Conservation (phyloP, 2,113 vertebrate species). For the Eptatretus burgeri region DNA sequence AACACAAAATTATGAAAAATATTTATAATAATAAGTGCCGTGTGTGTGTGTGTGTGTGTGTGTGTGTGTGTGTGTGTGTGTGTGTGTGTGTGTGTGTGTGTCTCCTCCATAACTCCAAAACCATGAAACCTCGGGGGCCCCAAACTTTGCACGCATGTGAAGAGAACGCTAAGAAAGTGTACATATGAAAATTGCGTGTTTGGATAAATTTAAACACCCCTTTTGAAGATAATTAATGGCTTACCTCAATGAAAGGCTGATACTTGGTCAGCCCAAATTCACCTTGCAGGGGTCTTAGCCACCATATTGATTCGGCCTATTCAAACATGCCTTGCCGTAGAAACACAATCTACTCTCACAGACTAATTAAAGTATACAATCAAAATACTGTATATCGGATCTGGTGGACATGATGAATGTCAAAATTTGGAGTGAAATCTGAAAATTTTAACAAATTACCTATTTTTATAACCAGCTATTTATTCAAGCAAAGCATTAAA, state of each 20-base stretch:
- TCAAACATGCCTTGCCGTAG: too few relatives aligned
- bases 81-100: not conserved
- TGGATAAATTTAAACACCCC: not conserved
- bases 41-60: too few relatives aligned
- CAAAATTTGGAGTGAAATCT: not conserved
- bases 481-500: not conserved
- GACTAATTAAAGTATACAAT: too few relatives aligned
- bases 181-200: not conserved
- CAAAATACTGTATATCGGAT: not conserved
- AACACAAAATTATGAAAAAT: not conserved
- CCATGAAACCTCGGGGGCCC: too few relatives aligned
- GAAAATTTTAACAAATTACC: not conserved
- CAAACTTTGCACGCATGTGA: not conserved
- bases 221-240: too few relatives aligned
- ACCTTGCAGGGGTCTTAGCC: too few relatives aligned
- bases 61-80: too few relatives aligned
- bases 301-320: too few relatives aligned
- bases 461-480: too few relatives aligned
- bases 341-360: too few relatives aligned
- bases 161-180: not conserved
- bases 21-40: slow-evolving; percentile 1
- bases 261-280: too few relatives aligned
- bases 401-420: not conserved
- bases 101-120: not conserved
- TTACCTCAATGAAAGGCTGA: too few relatives aligned